Percentiles rank a stretch among this genome's conserved stretches.
phyloP scores from a whole-genome alignment of 2,113 vertebrate genomes.

The Rhinolophus sinicus region DNA sequence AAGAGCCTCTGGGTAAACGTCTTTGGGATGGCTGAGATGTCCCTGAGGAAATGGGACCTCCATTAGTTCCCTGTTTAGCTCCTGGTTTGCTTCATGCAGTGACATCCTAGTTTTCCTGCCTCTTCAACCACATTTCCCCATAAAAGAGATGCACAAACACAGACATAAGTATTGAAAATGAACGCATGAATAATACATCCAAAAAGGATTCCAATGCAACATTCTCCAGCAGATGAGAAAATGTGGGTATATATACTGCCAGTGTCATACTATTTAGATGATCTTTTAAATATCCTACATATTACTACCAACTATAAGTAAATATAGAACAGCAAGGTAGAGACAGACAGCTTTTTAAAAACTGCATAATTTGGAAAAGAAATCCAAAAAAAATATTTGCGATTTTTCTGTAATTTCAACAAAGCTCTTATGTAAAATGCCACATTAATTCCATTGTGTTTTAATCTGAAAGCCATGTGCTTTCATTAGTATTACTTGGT shows the following conservation, averaged over 20 bases:
- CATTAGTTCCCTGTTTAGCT: background rate
- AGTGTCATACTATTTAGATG: background rate
- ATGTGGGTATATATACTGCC: fast-evolving
- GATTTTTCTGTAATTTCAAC: conserved; percentile 66
- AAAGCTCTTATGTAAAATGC: background rate
- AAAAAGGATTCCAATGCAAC: background rate
- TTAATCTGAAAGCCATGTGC: conserved; percentile 46
- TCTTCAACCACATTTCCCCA: background rate
- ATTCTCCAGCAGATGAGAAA: background rate
- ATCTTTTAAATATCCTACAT: background rate
- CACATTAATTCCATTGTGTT: conserved; percentile 22
- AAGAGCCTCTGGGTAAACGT: background rate
- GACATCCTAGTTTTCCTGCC: background rate
- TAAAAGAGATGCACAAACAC: background rate
- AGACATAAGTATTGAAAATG: background rate
- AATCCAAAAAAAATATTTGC: conserved; percentile 41
- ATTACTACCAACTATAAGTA: conserved; percentile 14
- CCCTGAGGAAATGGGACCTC: background rate
- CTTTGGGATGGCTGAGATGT: background rate
- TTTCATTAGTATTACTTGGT: conserved; percentile 34
- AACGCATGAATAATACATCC: background rate
- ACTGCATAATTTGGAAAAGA: background rate
- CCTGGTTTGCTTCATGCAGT: background rate
- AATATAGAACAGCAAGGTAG: background rate
- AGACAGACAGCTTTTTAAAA: background rate